Percentiles rank a stretch among this genome's conserved stretches.
Conservation (phyloP, 1,140 invertebrate species). For the Drosophila mauritiana region DNA sequence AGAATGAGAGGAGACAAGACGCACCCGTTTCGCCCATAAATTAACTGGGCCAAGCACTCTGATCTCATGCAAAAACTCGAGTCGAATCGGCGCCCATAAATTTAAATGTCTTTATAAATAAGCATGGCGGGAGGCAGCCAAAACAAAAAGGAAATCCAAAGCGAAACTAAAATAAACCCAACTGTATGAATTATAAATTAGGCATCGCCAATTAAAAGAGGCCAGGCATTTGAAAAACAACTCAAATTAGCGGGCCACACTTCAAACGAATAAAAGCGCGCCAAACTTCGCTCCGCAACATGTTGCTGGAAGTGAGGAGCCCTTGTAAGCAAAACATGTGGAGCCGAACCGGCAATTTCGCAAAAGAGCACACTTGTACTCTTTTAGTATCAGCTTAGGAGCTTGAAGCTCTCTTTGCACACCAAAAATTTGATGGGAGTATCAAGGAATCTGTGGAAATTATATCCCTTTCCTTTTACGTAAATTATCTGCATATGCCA, state of each 20-base stretch:
- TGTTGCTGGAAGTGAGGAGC: conserved; percentile 7
- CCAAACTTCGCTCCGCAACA: conserved; percentile 37
- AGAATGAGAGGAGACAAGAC: conserved; percentile 25
- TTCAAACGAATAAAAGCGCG: conserved; percentile 28
- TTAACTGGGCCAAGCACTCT: conserved; percentile 62
- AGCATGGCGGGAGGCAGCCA: conserved; percentile 43
- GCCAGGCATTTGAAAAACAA: conserved; percentile 10
- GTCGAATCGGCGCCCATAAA: conserved; percentile 55
- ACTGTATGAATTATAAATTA: conserved; percentile 70
- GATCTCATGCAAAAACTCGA: conserved; percentile 74
- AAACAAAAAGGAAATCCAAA: conserved; percentile 23
- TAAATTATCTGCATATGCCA: neutral
- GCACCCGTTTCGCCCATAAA: conserved; percentile 61
- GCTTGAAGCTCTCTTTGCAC: conserved; percentile 1
- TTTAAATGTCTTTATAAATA: conserved; percentile 81
- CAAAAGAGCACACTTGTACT: conserved; percentile 3
- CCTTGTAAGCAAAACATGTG: conserved; percentile 1
- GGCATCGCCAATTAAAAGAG: conserved; percentile 54
- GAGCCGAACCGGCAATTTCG: conserved; percentile 45
- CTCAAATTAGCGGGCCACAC: conserved; percentile 13
- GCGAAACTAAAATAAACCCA: conserved; percentile 46
- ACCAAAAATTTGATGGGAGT: neutral
- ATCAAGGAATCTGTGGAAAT: neutral
- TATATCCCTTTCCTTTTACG: too few species aligned
- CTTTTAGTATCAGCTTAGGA: neutral